Conservation (phyloP, 2,797 vertebrate genomes). For the Parauchenoglanis punctatus region DNA sequence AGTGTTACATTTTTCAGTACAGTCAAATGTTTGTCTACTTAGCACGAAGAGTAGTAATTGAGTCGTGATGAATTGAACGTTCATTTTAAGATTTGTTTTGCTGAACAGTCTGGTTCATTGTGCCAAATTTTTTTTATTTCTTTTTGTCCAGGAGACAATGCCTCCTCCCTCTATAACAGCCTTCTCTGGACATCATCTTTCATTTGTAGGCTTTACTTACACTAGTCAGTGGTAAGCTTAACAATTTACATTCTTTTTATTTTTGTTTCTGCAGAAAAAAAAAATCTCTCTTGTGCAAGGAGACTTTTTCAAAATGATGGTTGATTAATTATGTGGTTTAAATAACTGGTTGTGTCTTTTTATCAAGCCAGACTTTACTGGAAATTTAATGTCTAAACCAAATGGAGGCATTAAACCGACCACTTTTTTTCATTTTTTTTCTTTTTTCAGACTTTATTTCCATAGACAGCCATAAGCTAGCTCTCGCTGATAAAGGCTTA, state of each 20-base stretch:
- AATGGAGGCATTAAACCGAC: background rate
- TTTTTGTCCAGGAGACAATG: constrained; percentile 88
- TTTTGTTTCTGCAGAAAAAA: background rate
- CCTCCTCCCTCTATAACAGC: constrained; percentile 94
- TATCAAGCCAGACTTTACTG: background rate
- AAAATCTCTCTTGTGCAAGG: background rate
- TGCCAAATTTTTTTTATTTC: constrained; percentile 1
- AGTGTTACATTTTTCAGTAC: background rate
- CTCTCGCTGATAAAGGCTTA: background rate
- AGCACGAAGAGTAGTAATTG: background rate
- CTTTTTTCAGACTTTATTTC: background rate
- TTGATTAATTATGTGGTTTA: background rate
- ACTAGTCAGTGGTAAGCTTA: constrained; percentile 95
- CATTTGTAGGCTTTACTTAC: constrained; percentile 97
- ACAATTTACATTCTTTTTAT: background rate
- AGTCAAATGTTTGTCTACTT: background rate
- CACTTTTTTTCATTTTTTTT: background rate
- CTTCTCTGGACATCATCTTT: constrained; percentile 97
- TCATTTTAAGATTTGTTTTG: background rate
- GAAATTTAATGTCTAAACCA: background rate
- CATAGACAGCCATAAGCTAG: background rate
- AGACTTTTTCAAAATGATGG: background rate
- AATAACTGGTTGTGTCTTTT: background rate
- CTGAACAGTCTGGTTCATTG: background rate
- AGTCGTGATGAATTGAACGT: background rate